Evolutionary conservation across 2,888 invertebrate species (phyloP), one percentile per base, ranked within the genome.

Genomic region (Tortrix viridana): DNA sequence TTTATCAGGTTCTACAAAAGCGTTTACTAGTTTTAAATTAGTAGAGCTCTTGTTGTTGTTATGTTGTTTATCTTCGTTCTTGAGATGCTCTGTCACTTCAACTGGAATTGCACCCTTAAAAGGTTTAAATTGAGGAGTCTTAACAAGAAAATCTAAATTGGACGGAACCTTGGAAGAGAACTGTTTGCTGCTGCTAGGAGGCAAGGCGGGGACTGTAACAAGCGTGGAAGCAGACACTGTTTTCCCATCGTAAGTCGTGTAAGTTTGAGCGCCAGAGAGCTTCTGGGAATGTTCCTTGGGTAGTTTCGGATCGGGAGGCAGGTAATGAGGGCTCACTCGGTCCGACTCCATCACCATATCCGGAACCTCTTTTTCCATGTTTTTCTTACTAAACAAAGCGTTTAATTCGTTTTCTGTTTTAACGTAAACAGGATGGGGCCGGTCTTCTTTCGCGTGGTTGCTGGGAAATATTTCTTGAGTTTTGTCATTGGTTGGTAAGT

Each of bases 221-320:
- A 95, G 77, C 1, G 92, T 93, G 19, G 91, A 89, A 48, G 95
- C 95, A 1, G 95, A 94, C 5, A 96, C 93, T 52, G 94, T 94
- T 82, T 95, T 96, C 0, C 96, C 96, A 72, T 96, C 96, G 72
- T 95, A 96, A 0, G 96, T 94, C 5, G 96, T 94, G 23, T 95
- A 94, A 0, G 95, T 94, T 70, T 86, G 81, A 57, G 81, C 81
- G 19, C 75, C 77, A 3, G 80, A 76, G 14, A 90, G 70, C 54
- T 92, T 91, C 66, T 93, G 88, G 55, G 90, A 92, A 60, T 88
- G 91, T 67, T 91, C 93, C 74, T 88, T 88, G 9, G 85, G 79
- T 26, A 79, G 48, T 71, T 94, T 90, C 63, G 92, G 90, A 58
- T 93, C 93, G 0, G 96, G 96, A 0, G 96, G 96, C 56, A 96